These are phyloP conservation scores for Phodopus roborovskii DNA, from an alignment of 2,113 vertebrate genomes.

Conservation along the genomic window DNA sequence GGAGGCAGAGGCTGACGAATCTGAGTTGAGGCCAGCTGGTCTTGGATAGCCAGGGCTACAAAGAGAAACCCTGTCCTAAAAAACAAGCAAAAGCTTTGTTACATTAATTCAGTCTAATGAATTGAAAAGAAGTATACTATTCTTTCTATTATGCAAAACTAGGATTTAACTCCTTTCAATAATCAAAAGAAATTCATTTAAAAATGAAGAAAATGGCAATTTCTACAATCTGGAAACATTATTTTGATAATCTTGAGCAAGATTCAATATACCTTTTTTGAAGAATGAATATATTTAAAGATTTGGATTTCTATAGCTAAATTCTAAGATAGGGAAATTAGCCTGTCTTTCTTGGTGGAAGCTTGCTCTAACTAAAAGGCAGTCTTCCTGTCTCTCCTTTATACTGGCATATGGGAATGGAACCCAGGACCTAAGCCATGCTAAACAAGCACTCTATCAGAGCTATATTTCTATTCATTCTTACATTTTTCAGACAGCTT, in stretches of 20 bases:
- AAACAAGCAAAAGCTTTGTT: neutral
- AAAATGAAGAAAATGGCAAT: neutral
- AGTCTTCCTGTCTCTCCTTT: too few relatives aligned
- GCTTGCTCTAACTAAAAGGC: neutral
- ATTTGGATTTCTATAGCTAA: slow-evolving; percentile 25
- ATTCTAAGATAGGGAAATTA: neutral
- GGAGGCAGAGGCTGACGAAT: neutral
- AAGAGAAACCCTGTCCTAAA: neutral
- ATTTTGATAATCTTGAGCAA: slow-evolving; percentile 23
- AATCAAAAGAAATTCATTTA: slow-evolving; percentile 2
- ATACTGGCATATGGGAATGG: neutral
- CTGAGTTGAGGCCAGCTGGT: neutral
- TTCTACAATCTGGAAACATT: neutral
- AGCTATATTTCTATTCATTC: neutral
- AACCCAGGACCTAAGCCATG: neutral
- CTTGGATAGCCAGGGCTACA: neutral
- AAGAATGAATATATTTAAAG: slow-evolving; percentile 13
- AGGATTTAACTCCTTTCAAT: slow-evolving; percentile 36
- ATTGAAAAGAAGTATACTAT: neutral
- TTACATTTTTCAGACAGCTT: neutral
- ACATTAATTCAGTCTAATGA: neutral
- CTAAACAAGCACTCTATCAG: neutral
- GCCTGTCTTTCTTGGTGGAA: neutral
- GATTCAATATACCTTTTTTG: slow-evolving; percentile 30
- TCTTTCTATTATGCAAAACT: neutral